These are phyloP conservation scores for Neoseiulus cucumeris DNA, from an alignment of 1,140 invertebrate genomes.

Conservation along the genomic window DNA sequence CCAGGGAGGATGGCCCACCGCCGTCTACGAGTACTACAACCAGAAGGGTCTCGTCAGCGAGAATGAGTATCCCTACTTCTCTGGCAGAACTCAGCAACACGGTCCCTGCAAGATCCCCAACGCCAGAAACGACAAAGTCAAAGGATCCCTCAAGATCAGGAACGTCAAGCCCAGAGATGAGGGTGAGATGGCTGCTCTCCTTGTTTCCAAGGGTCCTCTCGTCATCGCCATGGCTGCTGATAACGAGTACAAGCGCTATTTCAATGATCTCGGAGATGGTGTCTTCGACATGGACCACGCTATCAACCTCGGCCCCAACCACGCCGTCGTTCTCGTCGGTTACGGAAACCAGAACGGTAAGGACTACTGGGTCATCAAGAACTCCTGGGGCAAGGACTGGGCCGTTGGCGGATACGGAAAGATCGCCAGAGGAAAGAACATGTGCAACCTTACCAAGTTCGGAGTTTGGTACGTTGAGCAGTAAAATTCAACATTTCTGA, in stretches of 20 bases:
- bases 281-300: neutral
- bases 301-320: conserved; percentile 22
- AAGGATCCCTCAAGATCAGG: conserved; percentile 9
- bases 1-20: neutral
- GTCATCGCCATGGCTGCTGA: neutral
- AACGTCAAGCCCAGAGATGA: neutral
- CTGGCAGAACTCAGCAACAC: neutral
- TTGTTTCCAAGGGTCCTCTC: neutral
- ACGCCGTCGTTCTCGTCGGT: conserved; percentile 30
- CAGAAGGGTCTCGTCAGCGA: neutral
- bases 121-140: neutral
- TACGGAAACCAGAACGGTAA: conserved; percentile 27
- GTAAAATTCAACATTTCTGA: neutral
- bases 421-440: conserved; percentile 14
- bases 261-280: conserved; percentile 7
- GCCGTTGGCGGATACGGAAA: conserved; percentile 16
- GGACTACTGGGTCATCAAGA: conserved; percentile 15
- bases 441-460: conserved; percentile 11
- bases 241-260: neutral
- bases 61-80: neutral
- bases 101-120: neutral
- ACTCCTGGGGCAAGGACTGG: conserved; percentile 13
- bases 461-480: neutral
- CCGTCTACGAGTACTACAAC: conserved; percentile 11
- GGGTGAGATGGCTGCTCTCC: neutral